phyloP scores from a whole-genome alignment of 2,797 vertebrate genomes.

The Pseudomugil gertrudae region DNA sequence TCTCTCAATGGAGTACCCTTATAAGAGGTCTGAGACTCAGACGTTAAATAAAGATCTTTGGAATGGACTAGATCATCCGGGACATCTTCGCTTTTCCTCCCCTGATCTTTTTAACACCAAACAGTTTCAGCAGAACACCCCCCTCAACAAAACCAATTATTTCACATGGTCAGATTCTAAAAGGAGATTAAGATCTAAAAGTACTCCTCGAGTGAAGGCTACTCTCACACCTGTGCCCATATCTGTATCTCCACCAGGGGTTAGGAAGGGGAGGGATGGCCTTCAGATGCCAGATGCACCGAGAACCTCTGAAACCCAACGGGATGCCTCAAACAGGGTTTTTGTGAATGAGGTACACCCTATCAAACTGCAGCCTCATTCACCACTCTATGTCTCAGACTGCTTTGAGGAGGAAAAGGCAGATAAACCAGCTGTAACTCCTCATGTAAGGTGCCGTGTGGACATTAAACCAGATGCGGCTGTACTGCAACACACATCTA shows the following conservation, averaged over 20 bases:
- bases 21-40: conserved; percentile 75
- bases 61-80: conserved; percentile 81
- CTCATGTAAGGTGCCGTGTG: conserved; percentile 92
- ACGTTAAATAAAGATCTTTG: conserved; percentile 81
- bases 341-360: conserved; percentile 96
- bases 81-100: conserved; percentile 83
- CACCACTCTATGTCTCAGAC: conserved; percentile 89
- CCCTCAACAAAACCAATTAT: conserved; percentile 77
- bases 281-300: conserved; percentile 77
- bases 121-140: conserved; percentile 72
- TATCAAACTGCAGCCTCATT: conserved; percentile 93
- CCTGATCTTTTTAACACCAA: conserved; percentile 81
- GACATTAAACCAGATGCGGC: conserved; percentile 95
- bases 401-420: conserved; percentile 82
- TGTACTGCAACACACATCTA: conserved; percentile 87
- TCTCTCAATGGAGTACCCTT: conserved; percentile 81
- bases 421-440: conserved; percentile 80
- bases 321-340: conserved; percentile 80
- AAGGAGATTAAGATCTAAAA: conserved; percentile 90
- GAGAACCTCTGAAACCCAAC: conserved; percentile 78
- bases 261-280: conserved; percentile 81
- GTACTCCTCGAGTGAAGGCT: conserved; percentile 85
- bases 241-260: conserved; percentile 78
- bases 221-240: conserved; percentile 87
- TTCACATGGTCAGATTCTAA: conserved; percentile 81